These are phyloP conservation scores for Delichon dasypus DNA, from an alignment of 2,797 vertebrate genomes.

Conservation along the genomic window DNA sequence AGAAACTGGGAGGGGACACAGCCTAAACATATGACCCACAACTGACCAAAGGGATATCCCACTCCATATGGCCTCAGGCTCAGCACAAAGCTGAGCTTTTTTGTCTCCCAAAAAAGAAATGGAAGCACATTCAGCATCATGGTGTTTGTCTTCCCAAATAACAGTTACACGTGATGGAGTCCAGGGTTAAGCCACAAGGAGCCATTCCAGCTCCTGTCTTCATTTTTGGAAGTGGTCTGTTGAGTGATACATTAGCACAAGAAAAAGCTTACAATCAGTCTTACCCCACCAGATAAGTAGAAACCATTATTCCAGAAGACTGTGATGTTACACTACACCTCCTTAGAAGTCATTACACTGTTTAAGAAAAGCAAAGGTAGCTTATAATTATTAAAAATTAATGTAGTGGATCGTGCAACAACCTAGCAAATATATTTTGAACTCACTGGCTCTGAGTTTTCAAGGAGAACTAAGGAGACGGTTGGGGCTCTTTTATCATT, in stretches of 20 bases:
- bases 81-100: not conserved
- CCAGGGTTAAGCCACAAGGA: not conserved
- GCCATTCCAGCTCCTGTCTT: not conserved
- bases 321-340: not conserved
- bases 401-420: not conserved
- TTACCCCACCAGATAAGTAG: not conserved
- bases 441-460: not conserved
- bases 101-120: not conserved
- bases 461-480: not conserved
- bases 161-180: rapidly evolving
- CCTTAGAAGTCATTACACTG: not conserved
- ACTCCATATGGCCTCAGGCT: rapidly evolving
- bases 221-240: not conserved
- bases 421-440: not conserved
- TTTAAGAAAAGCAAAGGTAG: not conserved
- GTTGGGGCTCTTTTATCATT: not conserved
- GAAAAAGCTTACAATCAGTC: not conserved
- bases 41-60: not conserved
- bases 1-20: not conserved
- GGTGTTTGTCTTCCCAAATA: not conserved
- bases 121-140: rapidly evolving
- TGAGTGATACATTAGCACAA: not conserved
- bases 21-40: not conserved
- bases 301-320: not conserved
- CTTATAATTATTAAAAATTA: not conserved